These are phyloP conservation scores for Polydrusus cervinus DNA, from an alignment of 2,888 invertebrate species.

Conservation along the genomic window DNA sequence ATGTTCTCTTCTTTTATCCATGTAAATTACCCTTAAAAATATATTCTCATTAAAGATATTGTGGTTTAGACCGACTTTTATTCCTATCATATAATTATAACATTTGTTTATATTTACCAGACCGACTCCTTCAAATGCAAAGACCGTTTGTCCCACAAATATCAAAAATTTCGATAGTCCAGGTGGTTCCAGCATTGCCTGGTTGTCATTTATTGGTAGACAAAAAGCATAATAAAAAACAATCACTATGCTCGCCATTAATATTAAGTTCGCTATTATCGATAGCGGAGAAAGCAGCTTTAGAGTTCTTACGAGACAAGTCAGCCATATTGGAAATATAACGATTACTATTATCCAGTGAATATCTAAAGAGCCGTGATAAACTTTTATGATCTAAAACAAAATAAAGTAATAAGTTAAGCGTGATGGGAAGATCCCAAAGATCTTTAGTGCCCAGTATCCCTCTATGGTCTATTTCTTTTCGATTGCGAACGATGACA, in stretches of 20 bases:
- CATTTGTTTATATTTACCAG: constrained; percentile 20
- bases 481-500: no score
- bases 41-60: no score
- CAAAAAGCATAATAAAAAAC: constrained; percentile 36
- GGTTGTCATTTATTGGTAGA: constrained; percentile 5
- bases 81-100: no score
- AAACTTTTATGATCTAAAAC: constrained; percentile 4
- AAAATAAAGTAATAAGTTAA: no score
- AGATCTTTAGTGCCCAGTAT: no score
- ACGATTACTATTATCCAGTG: constrained; percentile 35
- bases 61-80: no score
- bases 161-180: constrained; percentile 21
- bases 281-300: constrained; percentile 35
- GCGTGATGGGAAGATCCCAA: no score
- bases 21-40: no score
- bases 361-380: constrained; percentile 28
- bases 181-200: constrained; percentile 13
- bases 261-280: constrained; percentile 30
- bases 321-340: constrained; percentile 41
- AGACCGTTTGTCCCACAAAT: constrained; percentile 37
- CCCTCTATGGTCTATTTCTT: no score
- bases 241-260: constrained; percentile 30
- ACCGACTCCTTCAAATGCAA: constrained; percentile 44
- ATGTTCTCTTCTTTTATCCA: no score
- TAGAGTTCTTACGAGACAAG: constrained; percentile 40